Base-by-base conservation (phyloP, 2,888 invertebrate genomes). In the Tetramorium bicarinatum region DNA sequence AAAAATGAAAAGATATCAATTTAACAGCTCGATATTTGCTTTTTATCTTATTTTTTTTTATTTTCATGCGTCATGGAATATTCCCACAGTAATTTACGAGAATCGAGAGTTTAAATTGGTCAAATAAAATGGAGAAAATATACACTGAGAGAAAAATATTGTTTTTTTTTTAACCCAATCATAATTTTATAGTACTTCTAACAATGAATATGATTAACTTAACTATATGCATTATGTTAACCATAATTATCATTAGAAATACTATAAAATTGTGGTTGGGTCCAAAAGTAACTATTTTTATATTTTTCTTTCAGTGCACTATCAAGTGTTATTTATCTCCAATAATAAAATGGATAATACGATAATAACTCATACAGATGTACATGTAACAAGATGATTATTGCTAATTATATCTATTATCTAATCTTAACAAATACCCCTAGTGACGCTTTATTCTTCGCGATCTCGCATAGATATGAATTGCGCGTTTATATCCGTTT, bases 21-120 rank as follows among this genome's bases (percentile, higher is more conserved):
- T 74, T 47, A 61, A 74, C 11, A n/a, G 7, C 13, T 13, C 25
- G 64, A 54, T 66, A 52, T 52, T 52, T 76, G n/a, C n/a, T 34
- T 34, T 29, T 34, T 34, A 34, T 3, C 29, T 4, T 0, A 29
- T 34, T 34, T 41, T 47, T 21, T 47, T 44, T 21, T 4, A 44
- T 67, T 15, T 34, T 29, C 3, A 8, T 38, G 25, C 29, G 18
- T 66, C 29, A 44, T 15, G 7, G 8, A 9, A 77, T 56, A 44
- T 79, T 67, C 1, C 25, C 54, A 41, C 18, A 3, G 25, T 52
- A 9, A 77, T 77, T 67, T 49, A 44, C 13, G 66, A 41, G 15
- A 34, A 11, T 61, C 59, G 15, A 44, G 29, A 34, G 13, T 77
- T 54, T 52, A 15, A 77, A 54, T 77, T 44, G 29, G 41, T 38